A percentile compares a stretch with the other conserved stretches of the same genome.
These are phyloP conservation scores for Aleiodes testaceus DNA, from an alignment of 2,888 invertebrate genomes.

Conservation along the genomic window DNA sequence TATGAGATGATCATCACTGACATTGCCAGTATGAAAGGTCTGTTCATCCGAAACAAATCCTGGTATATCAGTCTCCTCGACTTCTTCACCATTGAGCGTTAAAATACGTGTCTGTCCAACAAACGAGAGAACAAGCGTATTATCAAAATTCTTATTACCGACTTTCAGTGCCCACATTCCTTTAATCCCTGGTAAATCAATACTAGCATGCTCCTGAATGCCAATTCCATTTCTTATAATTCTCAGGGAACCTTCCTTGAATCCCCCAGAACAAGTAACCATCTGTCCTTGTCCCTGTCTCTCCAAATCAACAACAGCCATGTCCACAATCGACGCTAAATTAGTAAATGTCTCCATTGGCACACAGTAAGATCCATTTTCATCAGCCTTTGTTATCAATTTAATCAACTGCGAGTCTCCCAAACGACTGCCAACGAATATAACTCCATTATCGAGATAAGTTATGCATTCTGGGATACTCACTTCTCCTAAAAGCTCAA, in stretches of 20 bases:
- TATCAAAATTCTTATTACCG: conserved; percentile 81
- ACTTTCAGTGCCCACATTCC: conserved; percentile 97
- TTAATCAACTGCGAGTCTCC: conserved; percentile 97
- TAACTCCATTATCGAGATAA: conserved; percentile 97
- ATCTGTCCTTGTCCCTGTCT: conserved; percentile 97
- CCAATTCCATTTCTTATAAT: conserved; percentile 99
- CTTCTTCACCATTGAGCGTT: conserved; percentile 94
- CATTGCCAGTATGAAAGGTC: conserved; percentile 95
- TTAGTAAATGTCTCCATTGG: conserved; percentile 98
- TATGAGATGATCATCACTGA: conserved; percentile 86
- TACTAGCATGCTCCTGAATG: conserved; percentile 97
- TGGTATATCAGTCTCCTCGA: conserved; percentile 95
- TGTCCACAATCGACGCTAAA: conserved; percentile 97
- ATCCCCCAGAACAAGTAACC: conserved; percentile 97
- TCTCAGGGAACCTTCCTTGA: conserved; percentile 96
- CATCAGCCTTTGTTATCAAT: conserved; percentile 88
- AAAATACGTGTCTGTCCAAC: conserved; percentile 97
- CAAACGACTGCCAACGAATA: conserved; percentile 95
- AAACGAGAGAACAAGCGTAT: conserved; percentile 94
- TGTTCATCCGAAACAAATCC: conserved; percentile 95
- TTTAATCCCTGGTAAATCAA: conserved; percentile 97
- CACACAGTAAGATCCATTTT: conserved; percentile 90
- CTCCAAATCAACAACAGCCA: conserved; percentile 98
- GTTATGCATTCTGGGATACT: conserved; percentile 98
- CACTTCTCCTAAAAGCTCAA: conserved; percentile 92